Percentiles rank a stretch among this genome's conserved stretches.
phyloP scores from a whole-genome alignment of 2,113 vertebrate genomes.

The Talpa occidentalis region DNA sequence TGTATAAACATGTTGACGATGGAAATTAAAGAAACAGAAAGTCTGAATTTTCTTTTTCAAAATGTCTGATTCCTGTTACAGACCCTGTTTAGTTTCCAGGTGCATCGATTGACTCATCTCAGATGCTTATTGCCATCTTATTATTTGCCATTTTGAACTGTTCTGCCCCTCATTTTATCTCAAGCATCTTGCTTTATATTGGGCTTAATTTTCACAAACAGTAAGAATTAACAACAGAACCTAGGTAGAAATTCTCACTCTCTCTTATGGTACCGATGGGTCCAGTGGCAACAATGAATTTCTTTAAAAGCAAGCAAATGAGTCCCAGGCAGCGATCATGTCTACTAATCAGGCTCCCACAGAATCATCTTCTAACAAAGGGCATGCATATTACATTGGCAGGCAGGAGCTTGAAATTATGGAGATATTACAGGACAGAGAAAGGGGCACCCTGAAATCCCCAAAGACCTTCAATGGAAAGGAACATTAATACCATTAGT shows the following conservation, averaged over 20 bases:
- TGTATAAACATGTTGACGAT: neutral
- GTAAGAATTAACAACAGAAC: neutral
- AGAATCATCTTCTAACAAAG: neutral
- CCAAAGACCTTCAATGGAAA: too few species aligned
- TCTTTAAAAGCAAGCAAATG: neutral
- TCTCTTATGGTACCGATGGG: neutral
- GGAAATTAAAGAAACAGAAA: neutral
- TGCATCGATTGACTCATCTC: neutral
- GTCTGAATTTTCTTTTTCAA: neutral
- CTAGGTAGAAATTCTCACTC: neutral
- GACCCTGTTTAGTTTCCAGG: fast-evolving
- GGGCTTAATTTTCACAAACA: neutral
- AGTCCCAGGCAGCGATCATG: neutral
- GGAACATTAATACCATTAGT: too few species aligned
- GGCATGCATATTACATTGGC: neutral
- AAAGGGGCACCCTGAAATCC: too few species aligned
- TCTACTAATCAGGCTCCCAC: neutral
- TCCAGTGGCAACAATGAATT: neutral
- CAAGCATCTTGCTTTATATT: neutral
- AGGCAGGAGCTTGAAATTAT: neutral
- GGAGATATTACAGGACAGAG: too few species aligned
- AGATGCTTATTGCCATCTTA: neutral
- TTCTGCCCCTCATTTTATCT: neutral
- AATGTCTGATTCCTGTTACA: neutral
- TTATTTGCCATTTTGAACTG: neutral